Conservation (phyloP, 37 sponge, comb jelly and placozoan species). For the Haliclona indistincta region DNA sequence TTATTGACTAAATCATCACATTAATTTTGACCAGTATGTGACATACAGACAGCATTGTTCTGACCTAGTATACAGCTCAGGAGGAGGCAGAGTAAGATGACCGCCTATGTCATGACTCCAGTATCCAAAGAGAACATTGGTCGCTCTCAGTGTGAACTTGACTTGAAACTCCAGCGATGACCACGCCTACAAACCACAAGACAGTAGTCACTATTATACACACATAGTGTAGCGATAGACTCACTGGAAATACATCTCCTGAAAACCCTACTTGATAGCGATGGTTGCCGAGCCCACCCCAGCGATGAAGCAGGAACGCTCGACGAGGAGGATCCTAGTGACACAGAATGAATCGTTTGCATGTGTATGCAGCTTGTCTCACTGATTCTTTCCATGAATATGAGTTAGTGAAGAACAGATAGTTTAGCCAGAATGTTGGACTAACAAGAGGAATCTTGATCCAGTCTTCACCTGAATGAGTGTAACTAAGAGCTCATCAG, state of each 20-base stretch:
- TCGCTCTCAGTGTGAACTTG: conserved; percentile 69
- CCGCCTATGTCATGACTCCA: conserved; percentile 88
- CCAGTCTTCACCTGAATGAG: conserved; percentile 56
- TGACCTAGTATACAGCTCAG: conserved; percentile 70
- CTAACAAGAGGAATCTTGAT: conserved; percentile 62
- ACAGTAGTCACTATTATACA: too few species aligned
- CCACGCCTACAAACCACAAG: too few species aligned
- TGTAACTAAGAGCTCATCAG: too few species aligned
- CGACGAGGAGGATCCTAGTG: conserved; percentile 29
- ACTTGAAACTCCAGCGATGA: conserved; percentile 72
- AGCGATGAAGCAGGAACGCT: conserved; percentile 65
- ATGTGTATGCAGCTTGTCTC: too few species aligned
- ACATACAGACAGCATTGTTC: not conserved
- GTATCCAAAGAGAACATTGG: conserved; percentile 77
- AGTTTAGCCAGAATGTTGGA: conserved; percentile 80
- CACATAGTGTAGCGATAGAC: not conserved
- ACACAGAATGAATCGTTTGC: too few species aligned
- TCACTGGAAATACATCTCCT: conserved; percentile 75
- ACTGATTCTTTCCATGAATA: conserved; percentile 61
- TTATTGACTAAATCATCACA: too few species aligned
- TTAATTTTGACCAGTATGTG: too few species aligned
- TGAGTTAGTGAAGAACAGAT: conserved; percentile 77
- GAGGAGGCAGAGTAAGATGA: conserved; percentile 52
- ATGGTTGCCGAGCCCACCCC: conserved; percentile 83
- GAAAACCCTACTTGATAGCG: conserved; percentile 80